Evolutionary conservation across 1,140 invertebrate species (phyloP).

Genomic region (Psilanteris sp.): DNA sequence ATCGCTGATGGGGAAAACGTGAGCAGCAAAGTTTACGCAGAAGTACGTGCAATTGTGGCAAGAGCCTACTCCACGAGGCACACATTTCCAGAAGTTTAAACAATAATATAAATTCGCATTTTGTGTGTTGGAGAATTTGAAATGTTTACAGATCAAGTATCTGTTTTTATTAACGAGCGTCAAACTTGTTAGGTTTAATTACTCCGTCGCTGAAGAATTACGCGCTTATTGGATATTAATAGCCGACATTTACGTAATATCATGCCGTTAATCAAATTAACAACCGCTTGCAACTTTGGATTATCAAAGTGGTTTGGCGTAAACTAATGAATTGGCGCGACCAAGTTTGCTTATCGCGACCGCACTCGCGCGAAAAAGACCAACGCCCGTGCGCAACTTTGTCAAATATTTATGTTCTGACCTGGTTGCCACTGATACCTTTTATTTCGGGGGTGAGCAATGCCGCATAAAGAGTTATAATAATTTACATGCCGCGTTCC

Average conservation of each 20-base stretch:
- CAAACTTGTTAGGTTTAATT: constrained; percentile 31
- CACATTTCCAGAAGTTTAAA: constrained; percentile 26
- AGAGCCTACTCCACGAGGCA: constrained; percentile 13
- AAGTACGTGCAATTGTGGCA: constrained; percentile 41
- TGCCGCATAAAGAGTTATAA: constrained; percentile 7
- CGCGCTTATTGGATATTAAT: constrained; percentile 37
- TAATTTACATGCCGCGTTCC: constrained; percentile 3
- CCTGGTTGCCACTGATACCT: constrained; percentile 5
- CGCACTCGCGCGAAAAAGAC: constrained; percentile 12
- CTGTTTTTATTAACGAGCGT: constrained; percentile 19
- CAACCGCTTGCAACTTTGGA: constrained; percentile 9
- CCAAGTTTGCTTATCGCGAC: constrained; percentile 32
- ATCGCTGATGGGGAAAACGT: constrained; percentile 64
- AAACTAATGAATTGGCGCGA: constrained; percentile 24
- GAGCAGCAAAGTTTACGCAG: constrained; percentile 56
- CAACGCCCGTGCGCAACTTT: constrained; percentile 4
- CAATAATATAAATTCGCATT: constrained; percentile 33
- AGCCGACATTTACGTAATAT: constrained; percentile 15
- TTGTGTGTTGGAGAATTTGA: constrained; percentile 11
- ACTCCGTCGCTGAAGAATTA: constrained; percentile 1
- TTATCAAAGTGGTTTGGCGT: constrained; percentile 33
- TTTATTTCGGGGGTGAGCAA: background rate
- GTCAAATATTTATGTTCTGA: constrained; percentile 32
- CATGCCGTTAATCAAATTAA: constrained; percentile 24
- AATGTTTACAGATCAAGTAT: constrained; percentile 3